Evolutionary conservation across 2,888 invertebrate species (phyloP).

Genomic region (Plebejus melissa): DNA sequence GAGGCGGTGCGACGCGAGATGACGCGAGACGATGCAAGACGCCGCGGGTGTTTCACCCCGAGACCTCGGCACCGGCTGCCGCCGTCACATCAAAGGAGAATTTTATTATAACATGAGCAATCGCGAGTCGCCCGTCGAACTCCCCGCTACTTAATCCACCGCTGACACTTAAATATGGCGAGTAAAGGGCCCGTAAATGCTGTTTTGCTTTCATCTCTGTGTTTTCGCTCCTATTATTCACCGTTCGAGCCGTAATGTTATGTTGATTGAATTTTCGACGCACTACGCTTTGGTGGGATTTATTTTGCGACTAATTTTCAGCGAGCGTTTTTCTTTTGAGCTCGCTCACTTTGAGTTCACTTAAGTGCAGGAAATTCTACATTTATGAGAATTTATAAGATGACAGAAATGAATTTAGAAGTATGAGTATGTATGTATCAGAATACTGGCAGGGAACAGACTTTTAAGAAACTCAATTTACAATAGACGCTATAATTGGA

Average conservation of each 20-base stretch:
- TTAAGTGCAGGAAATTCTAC: neutral
- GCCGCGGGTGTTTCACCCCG: conserved; percentile 52
- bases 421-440: neutral
- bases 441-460: neutral
- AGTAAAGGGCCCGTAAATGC: conserved; percentile 27
- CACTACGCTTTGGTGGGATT: conserved; percentile 11
- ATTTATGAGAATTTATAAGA: neutral
- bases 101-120: conserved; percentile 58
- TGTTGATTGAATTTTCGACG: conserved; percentile 19
- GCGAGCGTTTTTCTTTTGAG: neutral
- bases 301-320: conserved; percentile 10
- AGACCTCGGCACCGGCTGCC: conserved; percentile 50
- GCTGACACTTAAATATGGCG: conserved; percentile 33
- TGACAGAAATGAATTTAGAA: neutral
- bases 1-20: conserved; percentile 49
- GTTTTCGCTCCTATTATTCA: conserved; percentile 25
- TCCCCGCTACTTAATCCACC: conserved; percentile 54
- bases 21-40: conserved; percentile 50
- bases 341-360: neutral
- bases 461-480: neutral
- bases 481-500: neutral
- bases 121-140: conserved; percentile 50
- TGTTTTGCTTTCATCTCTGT: conserved; percentile 27
- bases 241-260: neutral
- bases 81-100: conserved; percentile 66